A percentile compares a stretch with the other conserved stretches of the same genome.
Evolutionary conservation across 2,888 invertebrate genomes (phyloP).

Genomic region (Panopea generosa): DNA sequence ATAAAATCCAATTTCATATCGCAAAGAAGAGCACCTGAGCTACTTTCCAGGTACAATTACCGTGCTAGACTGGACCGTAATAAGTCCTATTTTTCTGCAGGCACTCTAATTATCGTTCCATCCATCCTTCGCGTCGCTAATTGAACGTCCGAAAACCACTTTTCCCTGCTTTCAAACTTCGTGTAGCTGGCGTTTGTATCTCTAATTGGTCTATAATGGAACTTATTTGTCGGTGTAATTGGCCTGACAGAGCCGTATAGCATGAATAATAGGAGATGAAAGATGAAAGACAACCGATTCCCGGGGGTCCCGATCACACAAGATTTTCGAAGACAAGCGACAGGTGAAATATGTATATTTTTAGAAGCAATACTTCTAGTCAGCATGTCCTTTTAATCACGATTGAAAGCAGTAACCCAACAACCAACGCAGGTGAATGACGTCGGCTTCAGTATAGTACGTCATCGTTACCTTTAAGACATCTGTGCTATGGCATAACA

Average conservation of each 20-base stretch:
- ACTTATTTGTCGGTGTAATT: conserved; percentile 62
- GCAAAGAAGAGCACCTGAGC: conserved; percentile 33
- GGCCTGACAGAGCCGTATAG: conserved; percentile 47
- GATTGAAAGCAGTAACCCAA: too few species aligned
- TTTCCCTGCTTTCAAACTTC: conserved; percentile 30
- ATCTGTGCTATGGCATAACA: too few species aligned
- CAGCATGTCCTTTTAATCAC: too few species aligned
- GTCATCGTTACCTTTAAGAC: too few species aligned
- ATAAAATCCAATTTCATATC: conserved; percentile 16
- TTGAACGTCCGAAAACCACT: conserved; percentile 59
- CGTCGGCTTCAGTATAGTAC: too few species aligned
- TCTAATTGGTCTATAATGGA: conserved; percentile 61
- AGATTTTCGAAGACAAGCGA: conserved; percentile 20
- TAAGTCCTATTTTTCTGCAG: conserved; percentile 28
- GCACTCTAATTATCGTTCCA: conserved; percentile 53
- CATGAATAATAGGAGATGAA: conserved; percentile 49
- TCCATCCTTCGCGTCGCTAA: conserved; percentile 55
- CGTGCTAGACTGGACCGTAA: conserved; percentile 29
- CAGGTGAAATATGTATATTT: conserved; percentile 31
- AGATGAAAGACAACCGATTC: conserved; percentile 58
- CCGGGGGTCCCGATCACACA: conserved; percentile 47
- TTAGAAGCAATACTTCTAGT: too few species aligned
- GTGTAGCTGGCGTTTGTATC: conserved; percentile 39
- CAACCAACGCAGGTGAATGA: too few species aligned
- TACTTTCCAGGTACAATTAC: conserved; percentile 44